Base-by-base conservation (phyloP, 1,140 invertebrate genomes). In the Homalodisca vitripennis region DNA sequence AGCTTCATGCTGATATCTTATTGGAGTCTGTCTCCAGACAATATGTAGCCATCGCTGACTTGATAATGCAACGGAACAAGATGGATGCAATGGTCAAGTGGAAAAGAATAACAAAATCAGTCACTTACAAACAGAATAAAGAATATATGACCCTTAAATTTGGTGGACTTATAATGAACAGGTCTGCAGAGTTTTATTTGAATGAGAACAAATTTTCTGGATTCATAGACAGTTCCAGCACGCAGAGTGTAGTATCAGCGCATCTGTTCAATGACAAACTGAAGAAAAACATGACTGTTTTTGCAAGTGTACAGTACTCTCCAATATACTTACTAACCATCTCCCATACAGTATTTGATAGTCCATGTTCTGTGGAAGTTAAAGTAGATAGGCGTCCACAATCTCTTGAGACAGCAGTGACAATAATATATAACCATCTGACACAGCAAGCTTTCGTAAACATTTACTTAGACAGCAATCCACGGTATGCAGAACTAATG, bases 291-390 rank as follows among this genome's bases (percentile, higher is more conserved):
- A 27, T 60, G 3, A 12, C 24, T 27, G 2, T 60, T 6, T 27
- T 29, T 27, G 55, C 55, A 27, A 60, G 27, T 30, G 27, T 29
- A 6, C 55, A 60, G 27, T 27, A 27, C 26, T 22, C 55, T n/a
- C 55, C 55, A 3, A 6, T 60, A 27, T 60, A 22, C 24, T 30
- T 27, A n/a, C 14, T 60, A 26, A 60, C 22, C 6, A n/a, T 60
- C 1, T 60, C 55, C 26, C 55, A 60, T 26, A 60, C 55, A 30
- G 22, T 60, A 3, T 60, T 60, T 60, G 55, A 60, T 12, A 60
- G 55, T 29, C 55, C 55, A 6, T 60, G 55, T 29, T 60, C 55
- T 3, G 26, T 60, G 6, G 55, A 60, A 29, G 26, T 60, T 6
- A 60, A 60, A 60, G 27, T 60, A 27, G n/a, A 27, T 30, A 60